These are phyloP conservation scores for Zootoca vivipara DNA, from an alignment of 2,113 vertebrate genomes.

Conservation along the genomic window DNA sequence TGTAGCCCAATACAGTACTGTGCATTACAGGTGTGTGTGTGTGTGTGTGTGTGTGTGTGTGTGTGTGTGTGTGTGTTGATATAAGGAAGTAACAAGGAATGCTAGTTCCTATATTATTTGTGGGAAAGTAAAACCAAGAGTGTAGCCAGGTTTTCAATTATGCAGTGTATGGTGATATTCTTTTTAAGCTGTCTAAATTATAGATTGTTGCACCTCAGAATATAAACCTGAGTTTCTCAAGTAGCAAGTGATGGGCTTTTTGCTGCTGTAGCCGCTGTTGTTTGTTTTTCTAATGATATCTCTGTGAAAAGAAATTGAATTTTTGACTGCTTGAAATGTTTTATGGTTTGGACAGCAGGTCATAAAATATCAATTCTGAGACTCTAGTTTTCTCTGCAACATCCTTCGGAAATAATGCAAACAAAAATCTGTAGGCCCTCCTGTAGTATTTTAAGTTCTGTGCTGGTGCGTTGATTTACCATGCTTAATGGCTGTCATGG, in stretches of 20 bases:
- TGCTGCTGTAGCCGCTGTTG: not conserved
- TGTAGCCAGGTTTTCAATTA: not conserved
- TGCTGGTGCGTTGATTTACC: not conserved
- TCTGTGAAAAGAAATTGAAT: not conserved
- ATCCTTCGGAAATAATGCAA: not conserved
- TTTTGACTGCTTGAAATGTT: constrained; percentile 4
- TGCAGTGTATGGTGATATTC: not conserved
- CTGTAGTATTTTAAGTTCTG: not conserved
- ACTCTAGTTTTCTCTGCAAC: not conserved
- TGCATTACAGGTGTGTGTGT: no score
- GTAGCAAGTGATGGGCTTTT: not conserved
- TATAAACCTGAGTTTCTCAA: not conserved
- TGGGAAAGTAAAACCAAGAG: rapidly evolving
- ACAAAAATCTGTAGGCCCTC: not conserved
- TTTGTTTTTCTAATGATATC: constrained; percentile 5
- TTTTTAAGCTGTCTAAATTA: not conserved
- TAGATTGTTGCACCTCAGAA: not conserved
- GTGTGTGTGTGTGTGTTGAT: no score
- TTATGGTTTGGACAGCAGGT: not conserved
- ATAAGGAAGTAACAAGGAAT: not conserved
- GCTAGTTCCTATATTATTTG: not conserved
- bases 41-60: not conserved
- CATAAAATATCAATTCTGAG: not conserved
- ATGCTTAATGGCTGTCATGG: not conserved
- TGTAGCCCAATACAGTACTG: not conserved